These are phyloP conservation scores for Iguana delicatissima DNA, from an alignment of 2,797 vertebrate species.

Conservation along the genomic window DNA sequence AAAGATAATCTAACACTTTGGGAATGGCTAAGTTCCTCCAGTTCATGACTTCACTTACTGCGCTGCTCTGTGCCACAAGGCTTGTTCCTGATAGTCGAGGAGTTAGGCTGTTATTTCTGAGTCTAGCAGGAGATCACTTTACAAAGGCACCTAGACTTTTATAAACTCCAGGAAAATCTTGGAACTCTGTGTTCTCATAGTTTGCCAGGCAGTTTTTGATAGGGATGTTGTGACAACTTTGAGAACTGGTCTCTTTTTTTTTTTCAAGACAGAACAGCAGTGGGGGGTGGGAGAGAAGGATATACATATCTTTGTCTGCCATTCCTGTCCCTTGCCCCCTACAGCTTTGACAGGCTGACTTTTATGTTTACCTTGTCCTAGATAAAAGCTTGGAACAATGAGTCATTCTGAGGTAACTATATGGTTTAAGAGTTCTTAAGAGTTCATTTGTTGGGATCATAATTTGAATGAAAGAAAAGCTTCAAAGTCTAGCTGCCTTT, in stretches of 20 bases:
- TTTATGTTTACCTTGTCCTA: constrained; percentile 5
- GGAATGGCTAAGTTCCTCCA: background rate
- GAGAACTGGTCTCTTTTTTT: constrained; percentile 10
- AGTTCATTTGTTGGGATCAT: background rate
- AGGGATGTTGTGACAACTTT: background rate
- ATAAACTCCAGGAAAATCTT: background rate
- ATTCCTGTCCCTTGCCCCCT: background rate
- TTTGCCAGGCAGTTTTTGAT: background rate
- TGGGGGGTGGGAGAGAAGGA: background rate
- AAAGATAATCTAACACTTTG: background rate
- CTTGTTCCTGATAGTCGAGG: background rate
- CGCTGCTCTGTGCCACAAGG: background rate
- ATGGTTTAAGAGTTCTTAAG: constrained; percentile 4
- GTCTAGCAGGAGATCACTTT: background rate
- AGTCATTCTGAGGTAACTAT: background rate
- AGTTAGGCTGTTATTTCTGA: background rate
- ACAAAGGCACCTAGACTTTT: background rate
- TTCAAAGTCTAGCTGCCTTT: no score
- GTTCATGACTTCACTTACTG: background rate
- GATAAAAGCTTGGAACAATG: constrained; percentile 7
- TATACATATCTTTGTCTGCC: background rate
- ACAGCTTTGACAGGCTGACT: background rate
- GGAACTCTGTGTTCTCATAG: background rate
- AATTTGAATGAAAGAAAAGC: no score
- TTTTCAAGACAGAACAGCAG: background rate